Evolutionary conservation across 2,888 invertebrate genomes (phyloP).

Genomic region (Therioaphis trifolii): DNA sequence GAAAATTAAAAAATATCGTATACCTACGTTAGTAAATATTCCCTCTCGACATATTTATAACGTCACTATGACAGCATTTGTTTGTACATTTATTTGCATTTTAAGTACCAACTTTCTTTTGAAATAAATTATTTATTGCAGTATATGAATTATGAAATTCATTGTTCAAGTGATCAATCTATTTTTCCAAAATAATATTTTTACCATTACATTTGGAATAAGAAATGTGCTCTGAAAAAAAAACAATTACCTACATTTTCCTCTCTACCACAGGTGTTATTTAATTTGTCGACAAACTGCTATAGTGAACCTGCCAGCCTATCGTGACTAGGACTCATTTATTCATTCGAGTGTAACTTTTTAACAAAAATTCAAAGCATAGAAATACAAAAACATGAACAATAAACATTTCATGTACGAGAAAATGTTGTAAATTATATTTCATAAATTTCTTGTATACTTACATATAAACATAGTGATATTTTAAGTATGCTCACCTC

Average conservation of each 20-base stretch:
- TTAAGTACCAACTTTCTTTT: not conserved
- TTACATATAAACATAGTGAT: too few relatives aligned
- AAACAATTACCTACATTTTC: slow-evolving; percentile 7
- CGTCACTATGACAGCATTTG: not conserved
- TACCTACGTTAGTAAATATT: not conserved
- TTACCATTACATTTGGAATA: not conserved
- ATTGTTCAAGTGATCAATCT: not conserved
- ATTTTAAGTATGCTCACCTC: too few relatives aligned
- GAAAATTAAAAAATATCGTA: not conserved
- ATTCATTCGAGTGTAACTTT: slow-evolving; percentile 4
- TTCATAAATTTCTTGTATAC: not conserved
- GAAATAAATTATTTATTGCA: not conserved
- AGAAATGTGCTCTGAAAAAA: not conserved
- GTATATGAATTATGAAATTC: not conserved
- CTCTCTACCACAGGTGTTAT: slow-evolving; percentile 40
- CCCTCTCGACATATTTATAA: not conserved
- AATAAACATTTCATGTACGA: not conserved
- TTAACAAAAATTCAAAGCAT: slow-evolving; percentile 30
- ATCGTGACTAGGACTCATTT: slow-evolving; percentile 41
- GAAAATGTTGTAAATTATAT: slow-evolving; percentile 14
- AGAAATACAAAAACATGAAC: slow-evolving; percentile 3
- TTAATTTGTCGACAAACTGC: slow-evolving; percentile 32
- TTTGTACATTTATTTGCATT: not conserved
- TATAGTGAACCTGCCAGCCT: not conserved
- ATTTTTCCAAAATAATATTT: not conserved